These are phyloP conservation scores for Leptocoma aspasia DNA, from an alignment of 2,113 vertebrate genomes.

Conservation along the genomic window DNA sequence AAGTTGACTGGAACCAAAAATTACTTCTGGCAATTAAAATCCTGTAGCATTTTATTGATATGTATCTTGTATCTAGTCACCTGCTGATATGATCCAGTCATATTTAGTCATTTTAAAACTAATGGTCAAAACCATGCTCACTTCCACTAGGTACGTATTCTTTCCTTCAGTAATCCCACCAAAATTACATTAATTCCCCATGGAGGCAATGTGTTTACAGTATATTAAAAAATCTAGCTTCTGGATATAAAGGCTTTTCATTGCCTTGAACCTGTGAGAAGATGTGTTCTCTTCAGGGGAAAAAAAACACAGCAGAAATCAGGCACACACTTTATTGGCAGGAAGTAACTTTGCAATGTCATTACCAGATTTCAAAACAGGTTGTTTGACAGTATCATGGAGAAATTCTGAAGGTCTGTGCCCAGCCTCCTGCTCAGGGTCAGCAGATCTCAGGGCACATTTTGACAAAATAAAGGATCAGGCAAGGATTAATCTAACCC, in stretches of 20 bases:
- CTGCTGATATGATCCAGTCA: not conserved
- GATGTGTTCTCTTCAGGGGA: not conserved
- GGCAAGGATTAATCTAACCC: not conserved
- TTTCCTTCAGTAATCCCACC: not conserved
- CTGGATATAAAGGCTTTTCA: not conserved
- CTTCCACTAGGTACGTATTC: not conserved
- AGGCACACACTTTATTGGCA: not conserved
- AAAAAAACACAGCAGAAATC: not conserved
- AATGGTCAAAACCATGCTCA: not conserved
- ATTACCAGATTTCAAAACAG: not conserved
- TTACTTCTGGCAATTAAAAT: not conserved
- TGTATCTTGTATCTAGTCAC: not conserved
- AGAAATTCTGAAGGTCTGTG: not conserved
- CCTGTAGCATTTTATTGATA: not conserved
- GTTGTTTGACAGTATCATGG: not conserved
- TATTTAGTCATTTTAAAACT: too few species aligned
- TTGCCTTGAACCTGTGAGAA: not conserved
- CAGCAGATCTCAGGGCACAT: not conserved
- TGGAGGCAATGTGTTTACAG: not conserved
- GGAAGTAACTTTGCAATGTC: not conserved
- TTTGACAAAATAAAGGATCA: not conserved
- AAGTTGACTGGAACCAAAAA: not conserved
- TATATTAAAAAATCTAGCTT: not conserved
- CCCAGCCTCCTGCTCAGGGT: not conserved
- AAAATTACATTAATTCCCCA: not conserved